Percentiles rank a stretch among this genome's conserved stretches.
Conservation (phyloP, 2,797 vertebrate genomes). For the Alauda arvensis region DNA sequence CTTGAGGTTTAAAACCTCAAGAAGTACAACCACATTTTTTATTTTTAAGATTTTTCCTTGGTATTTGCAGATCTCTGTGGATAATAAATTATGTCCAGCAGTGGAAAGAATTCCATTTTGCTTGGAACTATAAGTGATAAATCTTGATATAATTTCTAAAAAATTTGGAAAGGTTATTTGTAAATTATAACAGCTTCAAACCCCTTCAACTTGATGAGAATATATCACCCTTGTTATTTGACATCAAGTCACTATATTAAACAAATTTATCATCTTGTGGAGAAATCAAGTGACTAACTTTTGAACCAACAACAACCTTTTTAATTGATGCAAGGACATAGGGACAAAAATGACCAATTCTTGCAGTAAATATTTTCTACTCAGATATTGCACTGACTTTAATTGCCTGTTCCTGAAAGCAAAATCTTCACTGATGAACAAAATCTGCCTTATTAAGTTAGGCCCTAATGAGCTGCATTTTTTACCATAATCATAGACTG, state of each 20-base stretch:
- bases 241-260: slow-evolving; percentile 2
- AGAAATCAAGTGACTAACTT: not conserved
- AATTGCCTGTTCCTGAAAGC: not conserved
- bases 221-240: slow-evolving; percentile 4
- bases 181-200: not conserved
- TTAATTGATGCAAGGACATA: not conserved
- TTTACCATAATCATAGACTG: not conserved
- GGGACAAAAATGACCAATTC: not conserved
- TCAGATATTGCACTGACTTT: not conserved
- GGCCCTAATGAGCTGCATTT: not conserved
- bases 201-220: slow-evolving; percentile 19
- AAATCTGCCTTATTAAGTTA: not conserved
- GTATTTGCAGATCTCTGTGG: not conserved
- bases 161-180: not conserved
- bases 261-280: not conserved
- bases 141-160: not conserved
- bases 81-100: not conserved
- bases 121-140: not conserved
- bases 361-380: not conserved
- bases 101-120: not conserved
- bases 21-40: not conserved
- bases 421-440: not conserved
- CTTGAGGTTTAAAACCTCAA: not conserved
- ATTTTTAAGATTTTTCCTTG: not conserved
- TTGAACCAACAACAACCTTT: not conserved